These are phyloP conservation scores for Mustela erminea DNA, from an alignment of 2,797 vertebrate genomes.

Conservation along the genomic window DNA sequence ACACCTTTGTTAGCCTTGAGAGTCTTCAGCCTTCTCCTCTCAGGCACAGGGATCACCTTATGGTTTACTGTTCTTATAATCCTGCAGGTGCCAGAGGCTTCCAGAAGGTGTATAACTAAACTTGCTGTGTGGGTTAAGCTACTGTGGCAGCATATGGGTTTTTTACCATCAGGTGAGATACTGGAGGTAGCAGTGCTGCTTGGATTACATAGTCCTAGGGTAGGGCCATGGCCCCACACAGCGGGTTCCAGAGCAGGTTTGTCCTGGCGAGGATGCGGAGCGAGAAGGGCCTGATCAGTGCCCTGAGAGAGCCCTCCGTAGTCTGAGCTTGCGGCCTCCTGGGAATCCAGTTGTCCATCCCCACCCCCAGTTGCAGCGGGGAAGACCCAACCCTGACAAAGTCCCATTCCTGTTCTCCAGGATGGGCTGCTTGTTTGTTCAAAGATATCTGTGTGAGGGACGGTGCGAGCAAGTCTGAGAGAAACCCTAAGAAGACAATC, in stretches of 20 bases:
- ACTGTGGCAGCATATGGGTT: not conserved
- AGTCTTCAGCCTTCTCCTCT: not conserved
- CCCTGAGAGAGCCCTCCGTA: not conserved
- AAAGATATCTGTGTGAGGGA: not conserved
- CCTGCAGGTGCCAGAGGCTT: not conserved
- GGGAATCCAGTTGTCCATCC: not conserved
- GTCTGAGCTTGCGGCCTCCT: not conserved
- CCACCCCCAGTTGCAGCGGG: not conserved
- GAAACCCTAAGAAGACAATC: not conserved
- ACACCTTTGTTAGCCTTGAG: too few relatives aligned
- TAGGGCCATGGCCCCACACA: not conserved
- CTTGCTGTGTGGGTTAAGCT: not conserved
- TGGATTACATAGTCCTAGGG: not conserved
- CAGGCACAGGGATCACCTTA: not conserved
- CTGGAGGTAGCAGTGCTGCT: not conserved
- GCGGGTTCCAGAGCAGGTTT: not conserved
- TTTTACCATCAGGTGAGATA: not conserved
- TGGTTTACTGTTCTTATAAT: not conserved
- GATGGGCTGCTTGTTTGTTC: not conserved
- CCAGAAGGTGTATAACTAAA: not conserved
- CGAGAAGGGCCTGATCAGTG: not conserved
- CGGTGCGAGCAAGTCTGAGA: not conserved
- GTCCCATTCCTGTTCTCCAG: not conserved
- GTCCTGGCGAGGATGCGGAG: not conserved
- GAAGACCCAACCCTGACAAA: not conserved